Conservation (phyloP, 2,113 vertebrate genomes). For the Trematocara marginatum region DNA sequence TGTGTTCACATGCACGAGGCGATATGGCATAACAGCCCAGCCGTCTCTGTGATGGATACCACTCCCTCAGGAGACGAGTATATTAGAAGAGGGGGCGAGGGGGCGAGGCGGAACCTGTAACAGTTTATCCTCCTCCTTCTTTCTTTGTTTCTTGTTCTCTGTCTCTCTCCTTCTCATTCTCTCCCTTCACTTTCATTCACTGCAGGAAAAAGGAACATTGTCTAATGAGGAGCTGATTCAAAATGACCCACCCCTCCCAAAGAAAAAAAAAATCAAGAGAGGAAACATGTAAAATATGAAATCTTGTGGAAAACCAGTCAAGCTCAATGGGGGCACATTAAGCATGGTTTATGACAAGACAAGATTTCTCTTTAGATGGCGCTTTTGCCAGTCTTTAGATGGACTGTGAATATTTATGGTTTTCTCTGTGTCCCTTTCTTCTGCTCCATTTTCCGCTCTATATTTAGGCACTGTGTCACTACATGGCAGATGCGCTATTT, state of each 20-base stretch:
- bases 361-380: constrained; percentile 23
- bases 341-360: neutral
- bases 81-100: constrained; percentile 36
- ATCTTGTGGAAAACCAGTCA: neutral
- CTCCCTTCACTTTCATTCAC: neutral
- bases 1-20: constrained; percentile 48
- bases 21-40: constrained; percentile 31
- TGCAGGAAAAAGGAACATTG: neutral
- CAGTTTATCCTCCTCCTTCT: neutral
- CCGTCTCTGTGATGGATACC: constrained; percentile 51
- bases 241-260: neutral
- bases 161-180: neutral
- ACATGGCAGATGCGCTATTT: constrained; percentile 46
- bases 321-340: neutral
- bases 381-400: constrained; percentile 28
- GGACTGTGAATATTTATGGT: constrained; percentile 68
- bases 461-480: constrained; percentile 64
- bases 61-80: constrained; percentile 48
- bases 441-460: constrained; percentile 69
- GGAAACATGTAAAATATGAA: neutral
- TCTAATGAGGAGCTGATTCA: constrained; percentile 2
- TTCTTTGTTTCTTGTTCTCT: neutral
- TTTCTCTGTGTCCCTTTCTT: constrained; percentile 45
- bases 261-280: neutral
- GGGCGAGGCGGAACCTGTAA: neutral